Evolutionary conservation across 2,797 vertebrate genomes (phyloP), one percentile per base, ranked within the genome.

Genomic region (Sphaeramia orbicularis): DNA sequence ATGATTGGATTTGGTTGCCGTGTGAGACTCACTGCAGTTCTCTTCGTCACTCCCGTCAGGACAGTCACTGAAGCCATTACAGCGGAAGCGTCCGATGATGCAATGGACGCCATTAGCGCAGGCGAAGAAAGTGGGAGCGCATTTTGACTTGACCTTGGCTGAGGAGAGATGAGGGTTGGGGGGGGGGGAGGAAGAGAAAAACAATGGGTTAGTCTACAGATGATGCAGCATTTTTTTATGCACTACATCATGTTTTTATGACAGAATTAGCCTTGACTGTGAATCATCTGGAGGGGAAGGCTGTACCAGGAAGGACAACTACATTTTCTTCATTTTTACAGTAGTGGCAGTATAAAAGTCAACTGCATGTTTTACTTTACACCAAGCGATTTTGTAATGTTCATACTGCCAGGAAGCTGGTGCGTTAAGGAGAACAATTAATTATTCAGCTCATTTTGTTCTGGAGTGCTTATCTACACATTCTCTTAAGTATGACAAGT

Each of bases 41-140:
- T 98, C 95, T 71, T 99, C 98, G 4, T 99, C 98, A 0, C 98
- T 99, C 80, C 96, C 96, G 0, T 99, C 98, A 0, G 98, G 97
- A 84, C 98, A 99, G 85, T 99, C 97, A 38, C 94, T 95, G 6
- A 98, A 98, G 54, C 97, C 98, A 0, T 99, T 99, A 66, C 98
- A 99, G 19, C 92, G 95, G 93, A 99, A 99, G 64, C 97, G 96
- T 32, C 97, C 97, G 0, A 99, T 98, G 91, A 99, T 99, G 92
- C 98, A 99, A 88, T 99, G 96, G 85, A 96, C 91, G 0, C 98
- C 97, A 0, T 95, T 99, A 42, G 96, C 93, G 0, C 98, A 99
- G 73, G 97, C 94, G 67, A 98, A 99, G 92, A 99, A 99, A 0
- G 96, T 97, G 0, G 96, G 94, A 0, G 96, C 95, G 0, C 98